phyloP scores from a whole-genome alignment of 2,888 invertebrate genomes.

The Lathronympha strigana region DNA sequence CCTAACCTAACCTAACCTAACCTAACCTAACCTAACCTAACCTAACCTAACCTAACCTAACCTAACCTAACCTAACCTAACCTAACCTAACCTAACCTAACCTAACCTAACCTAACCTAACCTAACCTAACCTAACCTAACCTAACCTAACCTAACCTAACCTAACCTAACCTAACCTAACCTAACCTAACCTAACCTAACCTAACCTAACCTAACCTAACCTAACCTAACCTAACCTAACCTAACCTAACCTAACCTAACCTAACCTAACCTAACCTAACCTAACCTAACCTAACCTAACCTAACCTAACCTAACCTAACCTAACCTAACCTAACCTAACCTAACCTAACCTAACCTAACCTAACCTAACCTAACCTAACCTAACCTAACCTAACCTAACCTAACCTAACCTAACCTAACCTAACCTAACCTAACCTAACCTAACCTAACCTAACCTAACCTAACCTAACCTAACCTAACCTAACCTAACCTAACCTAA shows the following conservation, averaged over 20 bases:
- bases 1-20: too few species aligned
- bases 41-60: too few species aligned
- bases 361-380: conserved; percentile 39
- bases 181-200: too few species aligned
- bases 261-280: conserved; percentile 39
- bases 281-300: conserved; percentile 39
- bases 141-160: too few species aligned
- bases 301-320: conserved; percentile 39
- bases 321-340: conserved; percentile 39
- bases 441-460: conserved; percentile 39
- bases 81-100: too few species aligned
- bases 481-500: conserved; percentile 39
- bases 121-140: too few species aligned
- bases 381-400: conserved; percentile 39
- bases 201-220: too few species aligned
- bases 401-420: conserved; percentile 39
- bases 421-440: conserved; percentile 39
- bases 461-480: conserved; percentile 39
- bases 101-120: too few species aligned
- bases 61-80: too few species aligned
- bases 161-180: too few species aligned
- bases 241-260: conserved; percentile 39
- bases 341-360: conserved; percentile 39
- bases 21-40: too few species aligned
- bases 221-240: conserved; percentile 40